Evolutionary conservation across 1,140 invertebrate species (phyloP), one percentile per base, ranked within the genome.

Genomic region (Pseudomyrmex concolor): DNA sequence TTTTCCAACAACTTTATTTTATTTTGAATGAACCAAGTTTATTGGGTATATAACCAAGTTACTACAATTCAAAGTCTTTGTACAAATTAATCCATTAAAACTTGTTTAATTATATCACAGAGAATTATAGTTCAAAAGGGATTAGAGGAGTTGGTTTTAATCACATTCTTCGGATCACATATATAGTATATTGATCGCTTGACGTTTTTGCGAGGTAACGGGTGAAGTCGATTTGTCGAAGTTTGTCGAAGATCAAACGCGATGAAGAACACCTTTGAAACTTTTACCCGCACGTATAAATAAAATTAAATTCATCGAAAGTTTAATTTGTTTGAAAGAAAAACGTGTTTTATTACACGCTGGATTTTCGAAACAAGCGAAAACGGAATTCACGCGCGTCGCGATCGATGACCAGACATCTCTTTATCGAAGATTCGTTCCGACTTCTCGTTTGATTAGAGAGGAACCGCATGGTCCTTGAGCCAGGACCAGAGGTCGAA

Each of bases 401-500:
- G 12, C 67, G 15, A 2, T 8, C 51, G 45, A 17, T 34, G 54
- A 71, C 54, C 17, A 4, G 12, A 17, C 1, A 59, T 80, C 43
- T 17, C 15, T 17, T 17, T 12, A 15, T 7, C 19, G 19, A 12
- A 19, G 43, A 70, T 15, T 12, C 10, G 13, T 55, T 64, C 4
- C 50, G 7, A 12, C 3, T 48, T 64, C n/a, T 64, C 59, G n/a
- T 17, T 34, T 34, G n/a, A 80, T 82, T n/a, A 43, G 19, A 34
- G 34, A 0, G 34, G 5, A 34, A 34, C 34, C 34, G 45, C 22
- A 34, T 34, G 34, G 74, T 78, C 63, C 55, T 84, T 80, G 63
- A 54, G 48, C 17, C 34, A 34, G 62, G 25, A 48, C 13, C n/a
- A n/a, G 15, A 34, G 34, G 19, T 12, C 19, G 51, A 85, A 68